These are phyloP conservation scores for Eustalomyia histrio DNA, from an alignment of 2,888 invertebrate genomes.

Conservation along the genomic window DNA sequence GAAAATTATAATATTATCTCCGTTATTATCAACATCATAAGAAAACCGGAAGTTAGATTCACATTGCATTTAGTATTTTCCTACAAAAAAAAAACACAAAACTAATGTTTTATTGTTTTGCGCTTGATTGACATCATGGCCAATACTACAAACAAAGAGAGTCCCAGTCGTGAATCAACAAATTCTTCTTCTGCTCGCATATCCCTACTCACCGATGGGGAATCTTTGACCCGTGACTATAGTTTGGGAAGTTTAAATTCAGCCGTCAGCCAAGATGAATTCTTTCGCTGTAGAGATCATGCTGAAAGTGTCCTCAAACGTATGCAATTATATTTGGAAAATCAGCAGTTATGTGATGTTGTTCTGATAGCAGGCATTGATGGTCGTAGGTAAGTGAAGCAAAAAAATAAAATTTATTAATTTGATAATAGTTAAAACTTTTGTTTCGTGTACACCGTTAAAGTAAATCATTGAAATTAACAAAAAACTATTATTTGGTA, in stretches of 20 bases:
- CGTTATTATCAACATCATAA: conserved; percentile 18
- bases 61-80: not conserved
- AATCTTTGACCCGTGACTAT: conserved; percentile 84
- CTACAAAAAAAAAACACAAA: not conserved
- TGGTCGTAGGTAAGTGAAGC: conserved; percentile 81
- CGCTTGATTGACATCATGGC: conserved; percentile 59
- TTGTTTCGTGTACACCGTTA: not conserved
- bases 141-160: conserved; percentile 75
- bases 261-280: conserved; percentile 87
- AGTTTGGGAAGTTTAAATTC: conserved; percentile 85
- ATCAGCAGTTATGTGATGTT: conserved; percentile 92
- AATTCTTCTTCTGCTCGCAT: conserved; percentile 77
- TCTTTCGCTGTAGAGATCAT: conserved; percentile 88
- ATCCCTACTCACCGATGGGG: conserved; percentile 75
- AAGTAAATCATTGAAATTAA: not conserved
- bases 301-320: conserved; percentile 89
- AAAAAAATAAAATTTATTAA: not conserved
- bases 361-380: conserved; percentile 88
- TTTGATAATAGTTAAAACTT: not conserved
- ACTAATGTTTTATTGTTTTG: conserved; percentile 44
- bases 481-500: not conserved
- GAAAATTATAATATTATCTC: not conserved
- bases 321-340: conserved; percentile 90
- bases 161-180: conserved; percentile 79
- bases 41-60: conserved; percentile 41